Evolutionary conservation across 1,140 invertebrate species (phyloP).

Genomic region (Nephila pilipes): DNA sequence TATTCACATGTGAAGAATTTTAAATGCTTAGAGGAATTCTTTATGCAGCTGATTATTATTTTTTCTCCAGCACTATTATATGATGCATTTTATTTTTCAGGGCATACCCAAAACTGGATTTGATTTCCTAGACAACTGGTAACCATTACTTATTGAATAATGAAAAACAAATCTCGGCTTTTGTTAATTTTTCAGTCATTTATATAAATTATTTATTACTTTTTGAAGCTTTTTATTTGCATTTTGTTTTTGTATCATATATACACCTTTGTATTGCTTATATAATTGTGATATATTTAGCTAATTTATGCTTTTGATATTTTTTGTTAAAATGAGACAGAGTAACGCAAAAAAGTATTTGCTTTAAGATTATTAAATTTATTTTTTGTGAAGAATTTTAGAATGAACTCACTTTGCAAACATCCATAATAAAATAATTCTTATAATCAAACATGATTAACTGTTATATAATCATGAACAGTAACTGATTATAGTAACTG

Average conservation of each 20-base stretch:
- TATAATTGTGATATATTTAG: neutral
- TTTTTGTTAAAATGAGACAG: neutral
- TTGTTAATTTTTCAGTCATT: neutral
- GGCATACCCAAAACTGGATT: conserved; percentile 88
- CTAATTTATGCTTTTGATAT: neutral
- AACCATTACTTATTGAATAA: conserved; percentile 78
- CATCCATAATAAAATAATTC: no score
- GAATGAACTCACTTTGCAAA: no score
- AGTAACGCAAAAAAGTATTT: neutral
- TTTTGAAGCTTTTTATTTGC: neutral
- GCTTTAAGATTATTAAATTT: no score
- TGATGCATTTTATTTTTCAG: conserved; percentile 74
- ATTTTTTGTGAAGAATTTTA: no score
- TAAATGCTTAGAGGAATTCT: no score
- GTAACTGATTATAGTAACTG: no score
- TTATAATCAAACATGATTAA: no score
- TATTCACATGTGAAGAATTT: no score
- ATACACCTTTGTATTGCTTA: neutral
- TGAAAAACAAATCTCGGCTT: neutral
- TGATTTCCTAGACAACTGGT: conserved; percentile 89
- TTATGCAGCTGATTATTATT: no score
- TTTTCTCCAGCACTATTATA: neutral
- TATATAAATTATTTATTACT: neutral
- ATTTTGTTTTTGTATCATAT: neutral
- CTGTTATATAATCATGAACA: no score